phyloP scores from a whole-genome alignment of 2,113 vertebrate species.

The Ranitomeya imitator region DNA sequence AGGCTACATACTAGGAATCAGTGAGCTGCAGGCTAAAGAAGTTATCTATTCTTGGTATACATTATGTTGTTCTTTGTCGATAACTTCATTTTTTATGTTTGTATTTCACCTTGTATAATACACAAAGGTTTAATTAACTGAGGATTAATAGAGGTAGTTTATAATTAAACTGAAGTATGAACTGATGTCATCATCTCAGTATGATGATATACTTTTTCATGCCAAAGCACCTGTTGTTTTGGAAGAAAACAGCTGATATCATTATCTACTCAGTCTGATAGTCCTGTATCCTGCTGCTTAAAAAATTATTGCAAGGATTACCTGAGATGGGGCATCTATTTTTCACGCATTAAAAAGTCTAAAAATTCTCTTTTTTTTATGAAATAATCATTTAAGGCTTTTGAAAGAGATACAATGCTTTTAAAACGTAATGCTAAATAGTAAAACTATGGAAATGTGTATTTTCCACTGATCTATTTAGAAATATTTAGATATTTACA shows the following conservation, averaged over 20 bases:
- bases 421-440: neutral
- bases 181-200: slow-evolving; percentile 99
- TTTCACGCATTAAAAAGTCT: slow-evolving; percentile 70
- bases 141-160: slow-evolving; percentile 89
- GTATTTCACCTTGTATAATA: slow-evolving; percentile 79
- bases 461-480: slow-evolving; percentile 22
- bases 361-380: slow-evolving; percentile 20
- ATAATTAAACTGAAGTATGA: slow-evolving; percentile 98
- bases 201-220: slow-evolving; percentile 91
- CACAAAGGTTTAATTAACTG: slow-evolving; percentile 82
- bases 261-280: slow-evolving; percentile 99
- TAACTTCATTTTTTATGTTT: slow-evolving; percentile 66
- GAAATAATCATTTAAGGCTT: slow-evolving; percentile 42
- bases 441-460: neutral
- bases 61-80: slow-evolving; percentile 21
- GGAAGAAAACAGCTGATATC: slow-evolving; percentile 98
- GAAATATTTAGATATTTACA: slow-evolving; percentile 4
- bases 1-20: neutral
- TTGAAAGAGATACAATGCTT: neutral
- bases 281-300: slow-evolving; percentile 91
- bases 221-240: slow-evolving; percentile 99
- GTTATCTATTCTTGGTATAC: neutral
- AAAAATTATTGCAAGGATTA: slow-evolving; percentile 94
- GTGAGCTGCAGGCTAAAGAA: neutral
- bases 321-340: slow-evolving; percentile 80